These are phyloP conservation scores for Herpailurus yagouaroundi DNA, from an alignment of 2,113 vertebrate species.

Conservation along the genomic window DNA sequence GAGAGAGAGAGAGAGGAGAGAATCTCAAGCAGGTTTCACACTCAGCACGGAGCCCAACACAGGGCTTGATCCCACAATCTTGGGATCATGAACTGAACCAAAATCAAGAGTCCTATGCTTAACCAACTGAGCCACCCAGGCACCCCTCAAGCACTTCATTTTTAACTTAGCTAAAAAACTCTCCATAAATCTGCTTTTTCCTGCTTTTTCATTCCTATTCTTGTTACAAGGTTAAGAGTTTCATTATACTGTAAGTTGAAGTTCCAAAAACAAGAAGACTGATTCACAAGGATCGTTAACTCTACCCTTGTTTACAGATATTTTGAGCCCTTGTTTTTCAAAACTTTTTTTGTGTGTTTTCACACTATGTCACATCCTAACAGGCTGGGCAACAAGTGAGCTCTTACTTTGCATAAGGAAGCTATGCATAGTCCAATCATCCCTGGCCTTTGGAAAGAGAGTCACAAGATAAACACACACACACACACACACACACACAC, in stretches of 20 bases:
- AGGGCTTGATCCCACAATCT: too few relatives aligned
- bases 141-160: neutral
- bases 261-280: neutral
- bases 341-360: neutral
- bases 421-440: neutral
- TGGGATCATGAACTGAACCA: too few relatives aligned
- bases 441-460: neutral
- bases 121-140: too few relatives aligned
- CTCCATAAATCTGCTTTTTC: neutral
- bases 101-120: too few relatives aligned
- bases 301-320: neutral
- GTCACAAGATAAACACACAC: neutral
- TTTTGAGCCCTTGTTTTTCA: neutral
- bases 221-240: neutral
- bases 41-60: too few relatives aligned
- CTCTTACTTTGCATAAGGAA: neutral
- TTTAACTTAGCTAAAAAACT: neutral
- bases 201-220: neutral
- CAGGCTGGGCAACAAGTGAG: neutral
- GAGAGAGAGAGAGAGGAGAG: too few relatives aligned
- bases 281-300: neutral
- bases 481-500: neutral
- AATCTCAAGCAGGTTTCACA: too few relatives aligned
- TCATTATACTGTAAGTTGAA: neutral
- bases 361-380: neutral